Evolutionary conservation across 1,140 invertebrate genomes (phyloP).

Genomic region (Drosophila carrolli): DNA sequence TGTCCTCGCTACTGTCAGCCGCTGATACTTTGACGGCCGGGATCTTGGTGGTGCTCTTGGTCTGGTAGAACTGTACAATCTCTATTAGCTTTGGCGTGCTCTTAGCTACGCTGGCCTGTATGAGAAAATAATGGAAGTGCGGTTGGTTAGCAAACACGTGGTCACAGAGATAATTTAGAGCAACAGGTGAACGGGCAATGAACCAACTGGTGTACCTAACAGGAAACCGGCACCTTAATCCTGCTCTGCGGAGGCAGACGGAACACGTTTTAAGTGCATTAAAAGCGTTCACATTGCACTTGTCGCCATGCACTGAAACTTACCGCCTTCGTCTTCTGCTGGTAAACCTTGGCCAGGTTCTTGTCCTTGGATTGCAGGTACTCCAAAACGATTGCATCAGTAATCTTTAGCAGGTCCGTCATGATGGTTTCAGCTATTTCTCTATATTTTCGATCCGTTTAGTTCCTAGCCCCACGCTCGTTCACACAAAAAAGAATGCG

Average conservation of each 20-base stretch:
- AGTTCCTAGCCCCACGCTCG: slow-evolving; percentile 35
- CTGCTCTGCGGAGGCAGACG: neutral
- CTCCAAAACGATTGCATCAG: slow-evolving; percentile 86
- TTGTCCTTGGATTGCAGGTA: slow-evolving; percentile 87
- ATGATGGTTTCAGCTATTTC: slow-evolving; percentile 37
- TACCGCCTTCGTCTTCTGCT: slow-evolving; percentile 88
- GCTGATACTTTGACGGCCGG: slow-evolving; percentile 45
- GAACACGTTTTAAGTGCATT: slow-evolving; percentile 4
- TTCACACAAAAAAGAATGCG: slow-evolving; percentile 50
- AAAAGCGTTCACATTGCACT: slow-evolving; percentile 19
- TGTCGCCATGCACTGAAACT: slow-evolving; percentile 67
- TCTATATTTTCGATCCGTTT: slow-evolving; percentile 12
- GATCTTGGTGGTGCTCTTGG: slow-evolving; percentile 85
- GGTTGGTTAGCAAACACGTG: slow-evolving; percentile 70
- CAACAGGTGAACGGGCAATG: neutral
- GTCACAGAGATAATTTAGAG: slow-evolving; percentile 1
- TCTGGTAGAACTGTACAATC: slow-evolving; percentile 85
- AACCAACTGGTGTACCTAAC: too few species aligned
- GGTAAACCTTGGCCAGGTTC: slow-evolving; percentile 86
- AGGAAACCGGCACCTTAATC: neutral
- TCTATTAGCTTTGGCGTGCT: slow-evolving; percentile 86
- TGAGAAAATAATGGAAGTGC: neutral
- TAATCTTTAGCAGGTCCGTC: slow-evolving; percentile 50
- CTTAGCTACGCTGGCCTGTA: slow-evolving; percentile 83
- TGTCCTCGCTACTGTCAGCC: slow-evolving; percentile 53